Base-by-base conservation (phyloP, 2,113 vertebrate genomes). In the Phaethon lepturus region DNA sequence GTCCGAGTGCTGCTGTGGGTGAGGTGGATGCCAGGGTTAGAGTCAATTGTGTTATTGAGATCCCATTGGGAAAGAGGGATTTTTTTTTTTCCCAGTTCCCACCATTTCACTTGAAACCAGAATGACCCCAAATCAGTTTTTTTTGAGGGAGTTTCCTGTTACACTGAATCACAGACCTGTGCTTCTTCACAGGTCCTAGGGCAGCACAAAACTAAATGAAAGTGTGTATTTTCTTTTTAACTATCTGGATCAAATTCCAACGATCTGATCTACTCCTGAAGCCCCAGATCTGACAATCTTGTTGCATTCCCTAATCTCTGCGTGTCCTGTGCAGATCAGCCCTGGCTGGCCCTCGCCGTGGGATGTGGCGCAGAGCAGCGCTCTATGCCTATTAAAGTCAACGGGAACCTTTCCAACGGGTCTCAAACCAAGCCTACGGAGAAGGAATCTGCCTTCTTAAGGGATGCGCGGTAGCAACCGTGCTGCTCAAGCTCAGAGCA, bases 261-360 rank as follows among this genome's bases (percentile, higher is more conserved):
- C 13, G 24, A 16, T 0, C 0, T 2, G 10, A 24, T 35, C 1
- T 16, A 12, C 6, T 28, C 26, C 64, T 17, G 23, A 28, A 52
- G 19, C 38, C 13, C 20, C 11, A 11, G 1, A 5, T 7, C 5
- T 71, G 78, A 19, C 3, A 4, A 8, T 13, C 17, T 25, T 8
- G 16, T 40, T 66, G 64, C 1, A 0, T 68, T n/a, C 18, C 3
- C 22, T 59, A 2, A 14, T 35, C 40, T 58, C 47, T 24, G 28
- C 9, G 0, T 2, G 11, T 9, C 59, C 25, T 29, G 38, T 2
- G 9, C 14, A 7, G 3, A 28, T 56, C 64, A 3, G 5, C 78
- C 66, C 67, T 8, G 67, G 0, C 19, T 16, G 17, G 49, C 67
- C 69, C 47, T 64, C 0, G 3, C 1, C 0, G 1, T 17, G 74